Percentiles rank a stretch among this genome's conserved stretches.
phyloP scores from a whole-genome alignment of 2,888 invertebrate genomes.

The Lasioglossum figueresi region DNA sequence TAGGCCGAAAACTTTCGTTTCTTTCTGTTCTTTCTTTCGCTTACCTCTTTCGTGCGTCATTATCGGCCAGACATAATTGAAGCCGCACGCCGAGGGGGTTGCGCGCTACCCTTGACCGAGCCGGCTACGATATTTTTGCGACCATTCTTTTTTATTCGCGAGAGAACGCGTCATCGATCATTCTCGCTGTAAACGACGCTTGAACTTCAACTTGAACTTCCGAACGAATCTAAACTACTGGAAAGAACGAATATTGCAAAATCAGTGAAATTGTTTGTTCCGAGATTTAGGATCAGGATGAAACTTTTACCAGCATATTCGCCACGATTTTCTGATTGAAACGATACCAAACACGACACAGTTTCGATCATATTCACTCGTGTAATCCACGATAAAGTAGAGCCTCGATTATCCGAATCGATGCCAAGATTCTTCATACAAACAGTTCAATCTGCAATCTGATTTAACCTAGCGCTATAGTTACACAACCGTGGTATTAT shows the following conservation, averaged over 20 bases:
- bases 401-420: not conserved
- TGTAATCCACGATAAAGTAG: not conserved
- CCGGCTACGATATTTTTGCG: not conserved
- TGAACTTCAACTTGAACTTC: not conserved
- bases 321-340: not conserved
- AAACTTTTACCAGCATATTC: not conserved
- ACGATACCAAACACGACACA: not conserved
- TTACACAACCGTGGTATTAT: too few species aligned
- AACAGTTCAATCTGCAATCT: too few species aligned
- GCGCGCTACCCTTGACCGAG: conserved; percentile 7
- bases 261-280: too few species aligned
- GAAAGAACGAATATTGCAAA: not conserved
- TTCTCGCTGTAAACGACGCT: not conserved
- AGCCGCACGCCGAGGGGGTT: conserved; percentile 16
- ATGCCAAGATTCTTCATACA: too few species aligned
- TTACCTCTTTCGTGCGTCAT: conserved; percentile 12
- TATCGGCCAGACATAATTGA: conserved; percentile 34
- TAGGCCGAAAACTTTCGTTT: not conserved
- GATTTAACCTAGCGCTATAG: too few species aligned
- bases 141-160: not conserved
- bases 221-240: not conserved
- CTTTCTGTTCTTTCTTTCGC: not conserved
- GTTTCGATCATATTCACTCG: not conserved
- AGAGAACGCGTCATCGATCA: not conserved
- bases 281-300: too few species aligned